phyloP scores from a whole-genome alignment of 92 coral and sea anemone genomes.

The Phenganax stokvisi region DNA sequence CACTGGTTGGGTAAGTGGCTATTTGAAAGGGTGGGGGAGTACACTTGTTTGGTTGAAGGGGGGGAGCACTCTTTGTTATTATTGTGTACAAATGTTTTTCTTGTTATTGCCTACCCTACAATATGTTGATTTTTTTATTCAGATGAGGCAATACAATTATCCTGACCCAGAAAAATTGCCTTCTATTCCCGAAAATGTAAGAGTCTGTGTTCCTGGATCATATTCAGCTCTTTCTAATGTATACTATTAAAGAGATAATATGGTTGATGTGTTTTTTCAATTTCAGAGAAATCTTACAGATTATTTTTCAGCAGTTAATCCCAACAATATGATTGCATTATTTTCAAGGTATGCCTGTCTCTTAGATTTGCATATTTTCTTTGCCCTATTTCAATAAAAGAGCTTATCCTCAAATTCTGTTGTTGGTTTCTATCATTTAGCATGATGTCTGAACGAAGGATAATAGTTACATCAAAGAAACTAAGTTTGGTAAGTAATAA shows the following conservation, averaged over 20 bases:
- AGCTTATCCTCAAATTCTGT: neutral
- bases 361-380: neutral
- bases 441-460: constrained; percentile 92
- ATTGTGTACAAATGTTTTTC: neutral
- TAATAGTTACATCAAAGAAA: constrained; percentile 85
- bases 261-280: neutral
- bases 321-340: constrained; percentile 72
- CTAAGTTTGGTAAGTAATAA: constrained; percentile 71
- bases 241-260: neutral
- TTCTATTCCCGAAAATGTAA: constrained; percentile 89
- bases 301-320: constrained; percentile 86
- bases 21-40: no score
- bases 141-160: constrained; percentile 61
- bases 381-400: neutral
- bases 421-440: constrained; percentile 34
- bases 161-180: constrained; percentile 83
- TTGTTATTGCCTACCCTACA: neutral
- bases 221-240: neutral
- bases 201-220: constrained; percentile 12
- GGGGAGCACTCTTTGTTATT: neutral
- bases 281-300: constrained; percentile 90
- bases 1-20: constrained; percentile 51
- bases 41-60: neutral
- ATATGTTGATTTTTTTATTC: neutral
- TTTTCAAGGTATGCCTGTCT: constrained; percentile 69